A percentile compares a stretch with the other conserved stretches of the same genome.
Evolutionary conservation across 2,888 invertebrate genomes (phyloP).

Genomic region (Eupsilia transversa): DNA sequence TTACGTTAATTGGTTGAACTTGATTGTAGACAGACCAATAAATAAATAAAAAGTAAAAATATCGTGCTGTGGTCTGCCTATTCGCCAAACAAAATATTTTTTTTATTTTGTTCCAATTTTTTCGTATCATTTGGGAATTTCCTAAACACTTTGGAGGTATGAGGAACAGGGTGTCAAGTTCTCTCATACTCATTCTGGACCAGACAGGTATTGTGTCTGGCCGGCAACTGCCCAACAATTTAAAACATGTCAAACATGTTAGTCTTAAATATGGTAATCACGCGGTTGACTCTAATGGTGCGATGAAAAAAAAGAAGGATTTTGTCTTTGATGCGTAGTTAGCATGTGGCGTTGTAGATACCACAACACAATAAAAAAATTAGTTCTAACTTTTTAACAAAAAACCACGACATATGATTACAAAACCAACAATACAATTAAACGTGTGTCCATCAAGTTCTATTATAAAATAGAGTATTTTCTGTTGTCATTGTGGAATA

Average conservation of each 20-base stretch:
- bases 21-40: neutral
- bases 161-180: no score
- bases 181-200: no score
- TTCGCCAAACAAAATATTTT: neutral
- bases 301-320: no score
- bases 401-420: slow-evolving; percentile 25
- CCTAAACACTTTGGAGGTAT: no score
- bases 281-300: no score
- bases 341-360: no score
- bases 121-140: slow-evolving; percentile 4
- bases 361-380: slow-evolving; percentile 3
- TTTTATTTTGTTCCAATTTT: neutral
- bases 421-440: slow-evolving; percentile 48
- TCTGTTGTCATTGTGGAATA: slow-evolving; percentile 46
- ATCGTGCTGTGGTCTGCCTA: neutral
- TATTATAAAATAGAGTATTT: slow-evolving; percentile 45
- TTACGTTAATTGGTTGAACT: neutral
- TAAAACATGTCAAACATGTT: no score
- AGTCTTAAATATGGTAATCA: no score
- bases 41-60: neutral
- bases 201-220: no score
- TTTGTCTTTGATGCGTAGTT: no score
- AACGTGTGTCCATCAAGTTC: slow-evolving; percentile 57
- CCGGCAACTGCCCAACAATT: no score
- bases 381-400: slow-evolving; percentile 18